These are phyloP conservation scores for Colinus virginianus DNA, from an alignment of 2,113 vertebrate species.

Conservation along the genomic window DNA sequence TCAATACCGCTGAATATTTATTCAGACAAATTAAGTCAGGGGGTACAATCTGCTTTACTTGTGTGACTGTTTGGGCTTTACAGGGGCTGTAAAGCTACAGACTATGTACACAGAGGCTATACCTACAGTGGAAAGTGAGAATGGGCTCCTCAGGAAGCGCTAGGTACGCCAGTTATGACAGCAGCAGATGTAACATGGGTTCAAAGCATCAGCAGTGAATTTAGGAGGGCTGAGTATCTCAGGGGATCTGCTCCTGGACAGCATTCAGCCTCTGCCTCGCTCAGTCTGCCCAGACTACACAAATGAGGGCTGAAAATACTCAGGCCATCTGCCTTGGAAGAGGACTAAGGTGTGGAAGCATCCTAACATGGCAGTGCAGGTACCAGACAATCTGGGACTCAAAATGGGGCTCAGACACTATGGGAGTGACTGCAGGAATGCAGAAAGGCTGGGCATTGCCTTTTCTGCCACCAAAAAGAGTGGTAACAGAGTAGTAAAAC, in stretches of 20 bases:
- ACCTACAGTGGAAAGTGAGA: neutral
- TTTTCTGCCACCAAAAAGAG: fast-evolving
- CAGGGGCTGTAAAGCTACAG: neutral
- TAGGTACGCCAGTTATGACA: neutral
- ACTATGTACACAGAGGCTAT: neutral
- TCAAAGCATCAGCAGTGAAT: neutral
- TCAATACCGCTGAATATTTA: neutral
- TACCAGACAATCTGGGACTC: neutral
- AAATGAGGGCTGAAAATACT: neutral
- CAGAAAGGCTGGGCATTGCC: neutral
- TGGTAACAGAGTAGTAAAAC: neutral
- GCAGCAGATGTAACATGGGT: fast-evolving
- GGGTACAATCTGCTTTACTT: neutral
- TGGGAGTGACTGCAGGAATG: neutral
- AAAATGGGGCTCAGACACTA: neutral
- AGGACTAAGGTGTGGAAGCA: neutral
- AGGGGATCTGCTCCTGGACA: neutral
- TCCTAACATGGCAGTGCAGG: neutral
- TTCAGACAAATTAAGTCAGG: neutral
- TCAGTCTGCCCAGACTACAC: neutral
- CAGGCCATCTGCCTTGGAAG: neutral
- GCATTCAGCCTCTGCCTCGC: neutral
- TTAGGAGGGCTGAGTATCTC: neutral
- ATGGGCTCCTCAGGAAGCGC: neutral
- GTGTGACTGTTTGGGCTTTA: neutral